Base-by-base conservation (phyloP, 2,888 invertebrate genomes). In the Stegana nigrithorax region DNA sequence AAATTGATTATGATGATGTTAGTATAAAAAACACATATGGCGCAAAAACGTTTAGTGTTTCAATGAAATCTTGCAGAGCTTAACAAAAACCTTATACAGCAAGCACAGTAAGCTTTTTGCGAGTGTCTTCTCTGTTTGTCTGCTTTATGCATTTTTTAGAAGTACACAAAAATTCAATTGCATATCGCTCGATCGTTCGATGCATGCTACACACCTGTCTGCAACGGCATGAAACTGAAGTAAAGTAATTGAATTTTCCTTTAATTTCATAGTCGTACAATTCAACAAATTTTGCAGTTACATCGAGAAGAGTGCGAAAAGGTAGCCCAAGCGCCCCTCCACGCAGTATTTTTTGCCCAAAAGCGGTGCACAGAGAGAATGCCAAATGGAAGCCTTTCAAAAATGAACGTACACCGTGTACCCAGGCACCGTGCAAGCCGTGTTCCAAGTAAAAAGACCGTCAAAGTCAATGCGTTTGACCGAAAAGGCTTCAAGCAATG, bases 331-430 rank as follows among this genome's bases (percentile, higher is more conserved):
- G 36, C 17, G 32, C 53, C 55, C 59, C 64, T 36, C 19, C 25
- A 29, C 29, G 12, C 14, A 14, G 14, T 12, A 72, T 72, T n/a
- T n/a, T n/a, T n/a, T n/a, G n/a, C n/a, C n/a, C n/a, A n/a, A n/a
- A n/a, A n/a, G n/a, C n/a, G n/a, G n/a, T 72, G 23, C 51, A 72
- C 78, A 79, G 80, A 79, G 75, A 61, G 79, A 78, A 80, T 79
- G 69, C 74, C 68, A 71, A 77, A 78, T 76, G 65, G 65, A 64
- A 72, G 73, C 73, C 71, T 71, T 80, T 69, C 75, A 70, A 64
- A 70, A 66, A 69, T 67, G 72, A 71, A 70, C n/a, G n/a, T n/a
- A n/a, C n/a, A n/a, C n/a, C n/a, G n/a, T n/a, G n/a, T n/a, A n/a
- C n/a, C n/a, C n/a, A n/a, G n/a, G n/a, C n/a, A n/a, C n/a, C n/a